These are phyloP conservation scores for Dysdera silvatica DNA, from an alignment of 1,140 invertebrate species.

Conservation along the genomic window DNA sequence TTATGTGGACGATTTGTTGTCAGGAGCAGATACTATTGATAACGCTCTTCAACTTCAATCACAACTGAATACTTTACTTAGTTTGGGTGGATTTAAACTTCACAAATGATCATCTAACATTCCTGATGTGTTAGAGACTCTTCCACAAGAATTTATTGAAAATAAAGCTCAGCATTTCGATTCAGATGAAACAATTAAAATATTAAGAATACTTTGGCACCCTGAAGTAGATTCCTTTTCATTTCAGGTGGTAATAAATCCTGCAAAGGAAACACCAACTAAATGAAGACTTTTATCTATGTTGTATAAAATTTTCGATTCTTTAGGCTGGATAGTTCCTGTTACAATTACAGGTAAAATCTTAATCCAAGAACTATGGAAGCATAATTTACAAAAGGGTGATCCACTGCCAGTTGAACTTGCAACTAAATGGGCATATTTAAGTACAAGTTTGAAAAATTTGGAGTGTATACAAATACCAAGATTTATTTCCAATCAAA, in stretches of 20 bases:
- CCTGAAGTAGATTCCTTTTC: slow-evolving; percentile 18
- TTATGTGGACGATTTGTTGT: slow-evolving; percentile 37
- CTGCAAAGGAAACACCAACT: background rate
- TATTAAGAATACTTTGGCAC: slow-evolving; percentile 28
- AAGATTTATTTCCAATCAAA: background rate
- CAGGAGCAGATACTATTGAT: slow-evolving; percentile 24
- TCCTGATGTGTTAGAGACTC: no score
- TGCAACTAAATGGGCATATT: slow-evolving; percentile 36
- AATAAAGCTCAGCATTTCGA: no score
- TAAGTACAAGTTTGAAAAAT: slow-evolving; percentile 34
- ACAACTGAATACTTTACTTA: no score
- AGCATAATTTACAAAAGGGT: background rate
- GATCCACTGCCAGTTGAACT: slow-evolving; percentile 35
- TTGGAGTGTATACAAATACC: background rate
- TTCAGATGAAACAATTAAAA: slow-evolving; percentile 17
- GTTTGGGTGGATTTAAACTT: no score
- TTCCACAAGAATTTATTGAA: no score
- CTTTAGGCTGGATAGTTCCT: slow-evolving; percentile 42
- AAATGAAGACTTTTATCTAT: slow-evolving; percentile 34
- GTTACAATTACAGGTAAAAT: slow-evolving; percentile 39
- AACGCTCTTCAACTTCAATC: slow-evolving; percentile 25
- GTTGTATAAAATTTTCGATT: slow-evolving; percentile 43
- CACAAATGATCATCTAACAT: no score
- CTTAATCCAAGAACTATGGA: background rate
- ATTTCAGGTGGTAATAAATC: background rate